A percentile compares a stretch with the other conserved stretches of the same genome.
phyloP scores from a whole-genome alignment of 2,113 vertebrate genomes.

The Cyprinodon variegatus region DNA sequence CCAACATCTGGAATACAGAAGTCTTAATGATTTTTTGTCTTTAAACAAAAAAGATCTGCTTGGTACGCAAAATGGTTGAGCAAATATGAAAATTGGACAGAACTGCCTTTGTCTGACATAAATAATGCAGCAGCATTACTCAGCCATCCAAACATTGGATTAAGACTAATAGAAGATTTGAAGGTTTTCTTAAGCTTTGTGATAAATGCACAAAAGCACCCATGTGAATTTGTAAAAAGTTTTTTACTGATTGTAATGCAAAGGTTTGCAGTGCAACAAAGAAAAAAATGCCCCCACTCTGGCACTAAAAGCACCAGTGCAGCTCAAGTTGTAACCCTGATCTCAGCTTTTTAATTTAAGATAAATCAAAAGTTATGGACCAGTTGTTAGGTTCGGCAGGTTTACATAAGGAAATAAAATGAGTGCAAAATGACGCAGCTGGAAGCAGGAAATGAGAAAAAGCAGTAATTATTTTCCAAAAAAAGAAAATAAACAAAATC shows the following conservation, averaged over 20 bases:
- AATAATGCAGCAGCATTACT: background rate
- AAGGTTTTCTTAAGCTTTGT: background rate
- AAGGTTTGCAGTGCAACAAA: background rate
- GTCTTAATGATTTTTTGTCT: background rate
- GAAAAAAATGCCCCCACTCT: background rate
- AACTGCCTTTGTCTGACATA: background rate
- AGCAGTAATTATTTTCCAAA: too few relatives aligned
- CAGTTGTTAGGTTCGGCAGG: too few relatives aligned
- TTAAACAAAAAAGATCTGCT: background rate
- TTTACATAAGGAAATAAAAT: too few relatives aligned
- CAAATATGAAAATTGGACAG: background rate
- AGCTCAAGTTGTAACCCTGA: background rate
- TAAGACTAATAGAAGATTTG: background rate
- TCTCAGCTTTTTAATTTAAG: background rate
- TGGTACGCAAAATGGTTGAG: background rate
- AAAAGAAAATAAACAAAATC: too few relatives aligned
- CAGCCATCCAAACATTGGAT: background rate
- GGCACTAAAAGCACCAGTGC: background rate
- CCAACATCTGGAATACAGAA: background rate
- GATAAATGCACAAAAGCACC: background rate
- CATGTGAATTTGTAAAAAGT: background rate
- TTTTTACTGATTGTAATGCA: background rate
- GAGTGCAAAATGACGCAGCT: too few relatives aligned
- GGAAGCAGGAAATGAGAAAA: too few relatives aligned
- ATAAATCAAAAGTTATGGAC: too few relatives aligned